phyloP scores from a whole-genome alignment of 2,888 invertebrate genomes.

The Ophion slaviceki region DNA sequence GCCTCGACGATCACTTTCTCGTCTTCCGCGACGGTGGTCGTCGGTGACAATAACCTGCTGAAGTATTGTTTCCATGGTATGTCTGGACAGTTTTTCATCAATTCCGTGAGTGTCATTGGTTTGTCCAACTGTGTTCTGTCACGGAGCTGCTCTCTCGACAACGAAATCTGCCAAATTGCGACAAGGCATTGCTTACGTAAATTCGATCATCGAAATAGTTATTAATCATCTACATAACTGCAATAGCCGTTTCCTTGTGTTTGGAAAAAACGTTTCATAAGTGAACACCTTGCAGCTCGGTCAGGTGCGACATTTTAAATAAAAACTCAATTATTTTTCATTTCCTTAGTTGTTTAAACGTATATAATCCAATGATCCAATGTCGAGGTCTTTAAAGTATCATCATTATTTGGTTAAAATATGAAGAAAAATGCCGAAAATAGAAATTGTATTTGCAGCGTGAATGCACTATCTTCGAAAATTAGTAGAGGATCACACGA shows the following conservation, averaged over 20 bases:
- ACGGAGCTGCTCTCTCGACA: slow-evolving; percentile 92
- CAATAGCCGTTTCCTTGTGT: slow-evolving; percentile 85
- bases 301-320: too few relatives aligned
- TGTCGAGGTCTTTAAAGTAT: too few relatives aligned
- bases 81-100: slow-evolving; percentile 90
- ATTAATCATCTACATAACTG: background rate
- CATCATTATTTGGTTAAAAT: too few relatives aligned
- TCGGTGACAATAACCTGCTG: slow-evolving; percentile 89
- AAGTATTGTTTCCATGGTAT: slow-evolving; percentile 93
- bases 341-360: too few relatives aligned
- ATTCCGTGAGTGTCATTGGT: slow-evolving; percentile 90
- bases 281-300: too few relatives aligned
- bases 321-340: too few relatives aligned
- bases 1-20: slow-evolving; percentile 93
- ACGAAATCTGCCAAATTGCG: slow-evolving; percentile 65
- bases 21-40: slow-evolving; percentile 86
- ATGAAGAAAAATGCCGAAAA: too few relatives aligned
- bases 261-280: too few relatives aligned
- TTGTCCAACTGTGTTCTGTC: slow-evolving; percentile 95
- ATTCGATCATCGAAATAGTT: background rate
- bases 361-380: too few relatives aligned
- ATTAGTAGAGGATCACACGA: too few relatives aligned
- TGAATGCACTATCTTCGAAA: too few relatives aligned
- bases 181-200: background rate
- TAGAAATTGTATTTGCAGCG: too few relatives aligned